A percentile compares a stretch with the other conserved stretches of the same genome.
These are phyloP conservation scores for Drosophila neotestacea DNA, from an alignment of 2,888 invertebrate genomes.

Conservation along the genomic window DNA sequence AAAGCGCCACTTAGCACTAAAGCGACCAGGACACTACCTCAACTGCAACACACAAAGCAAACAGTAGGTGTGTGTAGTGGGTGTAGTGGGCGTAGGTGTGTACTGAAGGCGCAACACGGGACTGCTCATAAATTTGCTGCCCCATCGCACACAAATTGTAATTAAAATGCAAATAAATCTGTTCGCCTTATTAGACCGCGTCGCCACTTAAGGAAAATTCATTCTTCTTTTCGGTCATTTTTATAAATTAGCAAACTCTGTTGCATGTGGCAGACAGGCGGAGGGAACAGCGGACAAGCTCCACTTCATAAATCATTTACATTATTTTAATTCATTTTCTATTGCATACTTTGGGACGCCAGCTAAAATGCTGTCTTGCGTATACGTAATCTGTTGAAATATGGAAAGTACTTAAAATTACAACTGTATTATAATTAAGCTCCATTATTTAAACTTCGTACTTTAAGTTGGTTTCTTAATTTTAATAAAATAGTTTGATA, in stretches of 20 bases:
- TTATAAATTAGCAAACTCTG: conserved; percentile 54
- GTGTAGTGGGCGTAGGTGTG: neutral
- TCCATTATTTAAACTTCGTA: too few relatives aligned
- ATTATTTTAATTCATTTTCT: conserved; percentile 9
- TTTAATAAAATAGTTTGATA: too few relatives aligned
- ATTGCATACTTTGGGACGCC: conserved; percentile 4
- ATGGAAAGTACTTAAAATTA: too few relatives aligned
- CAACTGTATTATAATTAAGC: neutral
- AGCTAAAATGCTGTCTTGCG: neutral
- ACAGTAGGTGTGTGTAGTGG: neutral
- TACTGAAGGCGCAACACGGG: conserved; percentile 6
- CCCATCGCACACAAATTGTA: conserved; percentile 62
- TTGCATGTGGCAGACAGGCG: neutral
- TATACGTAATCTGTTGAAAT: too few relatives aligned
- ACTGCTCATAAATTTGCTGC: conserved; percentile 49
- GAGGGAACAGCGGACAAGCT: neutral
- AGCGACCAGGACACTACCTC: conserved; percentile 53
- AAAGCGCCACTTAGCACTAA: conserved; percentile 79
- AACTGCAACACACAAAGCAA: conserved; percentile 10
- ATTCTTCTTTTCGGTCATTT: conserved; percentile 51
- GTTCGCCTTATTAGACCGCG: conserved; percentile 50
- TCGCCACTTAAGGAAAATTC: conserved; percentile 36
- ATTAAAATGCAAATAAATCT: conserved; percentile 79
- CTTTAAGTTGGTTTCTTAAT: too few relatives aligned
- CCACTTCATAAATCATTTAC: conserved; percentile 16